Evolutionary conservation across 2,797 vertebrate species (phyloP), one percentile per base, ranked within the genome.

Genomic region (Coendou prehensilis): DNA sequence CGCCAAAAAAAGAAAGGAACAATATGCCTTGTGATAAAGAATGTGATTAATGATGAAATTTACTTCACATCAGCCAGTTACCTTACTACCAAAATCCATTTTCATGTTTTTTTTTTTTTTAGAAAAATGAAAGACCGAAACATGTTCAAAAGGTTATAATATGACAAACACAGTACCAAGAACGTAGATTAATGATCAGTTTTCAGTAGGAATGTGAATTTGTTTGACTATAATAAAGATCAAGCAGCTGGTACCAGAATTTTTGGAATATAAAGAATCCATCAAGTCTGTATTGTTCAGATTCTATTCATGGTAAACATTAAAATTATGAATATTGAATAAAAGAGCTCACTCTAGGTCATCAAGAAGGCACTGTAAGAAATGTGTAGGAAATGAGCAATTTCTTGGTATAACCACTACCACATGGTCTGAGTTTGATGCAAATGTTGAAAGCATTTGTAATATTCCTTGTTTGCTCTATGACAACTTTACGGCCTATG

Each of bases 171-270:
- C n/a, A 89, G 2, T 88, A 86, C 81, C 2, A 59, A 71, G 47
- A 92, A 71, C 67, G 64, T 30, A 73, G 20, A 89, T 67, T 97
- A 96, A 96, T 0, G 0, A 47, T 91, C 73, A 81, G 54, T 98
- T 96, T 97, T 57, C 95, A 83, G 41, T 61, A 97, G 82, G 59
- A 90, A 96, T 37, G 76, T 96, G 92, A 95, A 81, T 97, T 96
- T 97, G 87, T 87, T 96, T 97, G 95, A 97, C 75, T 96, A 54
- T 76, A 41, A 91, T 85, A 97, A 97, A 97, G 75, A 79, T 92
- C 82, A 59, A 97, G 97, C 47, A 97, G 67, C 63, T 91, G 82
- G 37, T 75, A 85, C 33, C 17, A 71, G 18, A 94, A 89, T 95
- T 93, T 84, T 26, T 80, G 90, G 73, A 82, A 82, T 94, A 78